A percentile compares a stretch with the other conserved stretches of the same genome.
These are phyloP conservation scores for Phaetusa simplex DNA, from an alignment of 2,113 vertebrate species.

Conservation along the genomic window DNA sequence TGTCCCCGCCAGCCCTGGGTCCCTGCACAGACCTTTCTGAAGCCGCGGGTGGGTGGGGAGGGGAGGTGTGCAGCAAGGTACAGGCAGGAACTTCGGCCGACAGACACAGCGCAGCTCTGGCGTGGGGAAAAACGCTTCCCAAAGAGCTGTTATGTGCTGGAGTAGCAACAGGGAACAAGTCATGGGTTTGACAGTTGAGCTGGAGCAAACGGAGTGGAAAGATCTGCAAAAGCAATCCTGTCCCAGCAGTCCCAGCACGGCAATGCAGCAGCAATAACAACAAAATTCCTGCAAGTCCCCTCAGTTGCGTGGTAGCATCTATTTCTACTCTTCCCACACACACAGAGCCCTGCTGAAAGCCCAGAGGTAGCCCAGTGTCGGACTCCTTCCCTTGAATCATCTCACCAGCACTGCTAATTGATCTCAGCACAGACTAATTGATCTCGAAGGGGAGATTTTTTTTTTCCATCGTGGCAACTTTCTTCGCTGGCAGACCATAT, in stretches of 20 bases:
- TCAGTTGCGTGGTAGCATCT: background rate
- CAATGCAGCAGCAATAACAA: background rate
- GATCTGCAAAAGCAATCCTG: background rate
- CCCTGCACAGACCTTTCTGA: background rate
- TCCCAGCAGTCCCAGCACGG: background rate
- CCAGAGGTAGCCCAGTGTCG: background rate
- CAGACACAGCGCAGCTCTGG: background rate
- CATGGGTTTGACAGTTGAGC: background rate
- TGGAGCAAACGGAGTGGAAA: background rate
- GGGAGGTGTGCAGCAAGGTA: background rate
- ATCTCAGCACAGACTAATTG: background rate
- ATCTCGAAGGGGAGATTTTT: background rate
- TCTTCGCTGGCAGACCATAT: background rate
- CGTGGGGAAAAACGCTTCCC: background rate
- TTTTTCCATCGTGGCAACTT: background rate
- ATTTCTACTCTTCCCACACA: background rate
- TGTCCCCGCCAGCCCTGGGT: background rate
- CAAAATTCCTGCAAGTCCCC: fast-evolving
- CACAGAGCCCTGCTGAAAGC: background rate
- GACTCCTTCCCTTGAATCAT: background rate
- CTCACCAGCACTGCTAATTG: background rate
- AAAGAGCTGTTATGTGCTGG: background rate
- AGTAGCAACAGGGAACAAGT: background rate
- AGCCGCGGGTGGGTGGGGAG: background rate
- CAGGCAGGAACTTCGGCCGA: background rate